phyloP scores from a whole-genome alignment of 2,888 invertebrate genomes.

The Rhingia rostrata region DNA sequence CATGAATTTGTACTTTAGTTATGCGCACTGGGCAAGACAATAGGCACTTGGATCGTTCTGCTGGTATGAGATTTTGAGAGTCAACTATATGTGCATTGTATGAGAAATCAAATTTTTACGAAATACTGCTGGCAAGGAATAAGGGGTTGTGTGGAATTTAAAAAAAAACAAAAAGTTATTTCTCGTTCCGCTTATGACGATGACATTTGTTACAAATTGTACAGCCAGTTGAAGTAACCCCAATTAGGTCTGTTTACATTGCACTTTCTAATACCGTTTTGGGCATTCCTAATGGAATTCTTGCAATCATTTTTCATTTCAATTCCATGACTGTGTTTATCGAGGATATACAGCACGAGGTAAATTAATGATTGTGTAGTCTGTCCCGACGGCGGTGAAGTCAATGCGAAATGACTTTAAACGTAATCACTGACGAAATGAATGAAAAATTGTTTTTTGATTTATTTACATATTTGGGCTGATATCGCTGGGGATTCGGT shows the following conservation, averaged over 20 bases:
- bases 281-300: constrained; percentile 7
- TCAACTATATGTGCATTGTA: constrained; percentile 1
- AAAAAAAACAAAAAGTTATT: neutral
- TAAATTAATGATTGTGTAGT: constrained; percentile 60
- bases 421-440: constrained; percentile 60
- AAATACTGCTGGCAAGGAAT: constrained; percentile 37
- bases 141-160: neutral
- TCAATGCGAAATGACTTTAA: constrained; percentile 56
- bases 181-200: constrained; percentile 57
- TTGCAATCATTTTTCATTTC: constrained; percentile 65
- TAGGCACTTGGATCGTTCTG: constrained; percentile 58
- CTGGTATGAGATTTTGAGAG: constrained; percentile 56
- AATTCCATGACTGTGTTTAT: constrained; percentile 48
- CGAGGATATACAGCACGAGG: constrained; percentile 34
- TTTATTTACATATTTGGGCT: constrained; percentile 63
- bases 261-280: constrained; percentile 17
- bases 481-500: constrained; percentile 33
- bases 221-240: constrained; percentile 7
- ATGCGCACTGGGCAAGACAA: constrained; percentile 43
- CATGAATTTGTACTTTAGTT: constrained; percentile 67
- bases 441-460: constrained; percentile 68
- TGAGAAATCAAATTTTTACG: constrained; percentile 63
- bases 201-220: constrained; percentile 62
- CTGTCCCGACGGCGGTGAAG: constrained; percentile 33
- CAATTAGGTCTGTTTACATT: constrained; percentile 15